Base-by-base conservation (phyloP, 2,113 vertebrate species). In the Myanophis thanlyinensis region DNA sequence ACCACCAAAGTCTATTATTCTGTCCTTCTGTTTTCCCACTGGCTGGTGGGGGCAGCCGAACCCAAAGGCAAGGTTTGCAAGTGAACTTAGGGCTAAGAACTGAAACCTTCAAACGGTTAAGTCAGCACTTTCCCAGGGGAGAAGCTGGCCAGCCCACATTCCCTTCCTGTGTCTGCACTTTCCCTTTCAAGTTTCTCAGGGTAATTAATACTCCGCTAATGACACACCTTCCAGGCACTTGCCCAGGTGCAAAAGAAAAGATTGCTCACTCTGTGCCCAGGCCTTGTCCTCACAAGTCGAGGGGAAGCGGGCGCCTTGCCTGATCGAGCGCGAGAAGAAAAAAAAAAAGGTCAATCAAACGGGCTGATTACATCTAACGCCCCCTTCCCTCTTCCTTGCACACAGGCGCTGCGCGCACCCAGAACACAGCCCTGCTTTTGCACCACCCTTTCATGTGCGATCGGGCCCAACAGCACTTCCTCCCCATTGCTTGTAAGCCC, bases 81-180 rank as follows among this genome's bases (percentile, higher is more conserved):
- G 53, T 3, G 23, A 62, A 27, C 10, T 46, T 27, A 0, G 59
- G 18, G 84, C 90, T 62, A 85, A 89, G 90, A 85, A 15, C 53
- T 53, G 88, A 89, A 93, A 48, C 53, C 11, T 47, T 73, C 90
- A 89, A 89, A 47, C 62, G 85, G 90, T 87, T 88, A 85, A 52
- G 47, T 48, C 73, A 25, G 87, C 73, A 9, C 54, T 89, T 62
- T 89, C 90, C 85, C 87, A 90, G 62, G 84, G 67, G 87, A 73
- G 59, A 80, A 85, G 52, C 67, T 54, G 4, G 93, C 90, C 87
- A 89, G 18, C 67, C 73, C 47, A 62, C 93, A 93, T 93, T 91
- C 93, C 87, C 90, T 89, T 93, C 93, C 46, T 89, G 73, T 89
- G 51, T 87, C 30, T 59, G 87, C 90, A 85, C 87, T 93, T 91